Evolutionary conservation across 2,888 invertebrate genomes (phyloP).

Genomic region (Aplocera efformata): DNA sequence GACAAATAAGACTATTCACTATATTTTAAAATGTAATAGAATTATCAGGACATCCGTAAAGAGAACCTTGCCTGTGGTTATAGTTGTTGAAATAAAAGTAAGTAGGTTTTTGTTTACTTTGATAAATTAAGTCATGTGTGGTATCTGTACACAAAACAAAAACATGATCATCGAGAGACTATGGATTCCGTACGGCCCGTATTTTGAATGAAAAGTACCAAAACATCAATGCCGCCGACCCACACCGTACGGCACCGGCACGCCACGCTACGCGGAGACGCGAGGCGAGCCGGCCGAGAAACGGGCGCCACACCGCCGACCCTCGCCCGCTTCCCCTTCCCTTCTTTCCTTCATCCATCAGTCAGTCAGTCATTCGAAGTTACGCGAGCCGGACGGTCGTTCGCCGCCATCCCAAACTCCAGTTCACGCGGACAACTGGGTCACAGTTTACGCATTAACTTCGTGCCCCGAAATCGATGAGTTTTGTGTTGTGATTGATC

Average conservation of each 20-base stretch:
- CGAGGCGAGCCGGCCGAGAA: conserved; percentile 28
- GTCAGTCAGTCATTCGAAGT: conserved; percentile 72
- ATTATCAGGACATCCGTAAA: too few relatives aligned
- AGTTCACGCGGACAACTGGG: conserved; percentile 74
- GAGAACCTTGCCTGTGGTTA: too few relatives aligned
- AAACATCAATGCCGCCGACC: conserved; percentile 31
- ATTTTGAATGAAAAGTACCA: conserved; percentile 31
- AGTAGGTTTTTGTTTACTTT: too few relatives aligned
- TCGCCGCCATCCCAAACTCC: conserved; percentile 41
- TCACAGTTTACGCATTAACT: conserved; percentile 60
- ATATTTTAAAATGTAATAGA: too few relatives aligned
- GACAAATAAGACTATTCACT: too few relatives aligned
- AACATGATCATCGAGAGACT: conserved; percentile 11
- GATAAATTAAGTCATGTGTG: too few relatives aligned
- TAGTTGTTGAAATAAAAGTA: too few relatives aligned
- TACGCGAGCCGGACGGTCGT: conserved; percentile 55
- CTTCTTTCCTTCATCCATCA: conserved; percentile 51
- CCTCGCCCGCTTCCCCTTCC: conserved; percentile 47
- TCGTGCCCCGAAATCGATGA: conserved; percentile 45
- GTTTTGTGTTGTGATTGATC: conserved; percentile 59
- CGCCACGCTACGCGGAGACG: conserved; percentile 31
- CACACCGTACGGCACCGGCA: conserved; percentile 24
- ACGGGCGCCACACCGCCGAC: conserved; percentile 38
- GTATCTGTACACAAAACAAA: conserved; percentile 1
- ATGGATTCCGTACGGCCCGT: conserved; percentile 20